Conservation (phyloP, 2,888 invertebrate genomes). For the Andrena bicolor region DNA sequence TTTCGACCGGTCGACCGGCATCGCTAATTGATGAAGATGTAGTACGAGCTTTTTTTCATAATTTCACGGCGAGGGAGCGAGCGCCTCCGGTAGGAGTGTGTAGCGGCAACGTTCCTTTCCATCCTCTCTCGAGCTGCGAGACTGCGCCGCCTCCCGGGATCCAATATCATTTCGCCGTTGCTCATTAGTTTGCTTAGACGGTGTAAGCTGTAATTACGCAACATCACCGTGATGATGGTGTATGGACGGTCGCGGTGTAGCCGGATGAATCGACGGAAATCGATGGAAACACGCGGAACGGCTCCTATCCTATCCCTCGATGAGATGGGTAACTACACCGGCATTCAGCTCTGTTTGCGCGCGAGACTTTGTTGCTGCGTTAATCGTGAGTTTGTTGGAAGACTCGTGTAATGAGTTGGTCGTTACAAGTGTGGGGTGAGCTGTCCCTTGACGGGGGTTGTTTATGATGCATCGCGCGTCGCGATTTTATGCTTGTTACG, state of each 20-base stretch:
- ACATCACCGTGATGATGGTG: conserved; percentile 63
- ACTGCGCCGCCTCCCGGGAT: conserved; percentile 5
- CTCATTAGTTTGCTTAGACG: conserved; percentile 68
- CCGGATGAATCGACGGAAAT: conserved; percentile 69
- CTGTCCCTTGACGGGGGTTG: neutral
- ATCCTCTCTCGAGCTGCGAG: neutral
- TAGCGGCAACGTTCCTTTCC: neutral
- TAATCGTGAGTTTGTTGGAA: conserved; percentile 66
- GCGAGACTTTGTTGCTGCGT: conserved; percentile 48
- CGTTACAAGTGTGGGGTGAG: conserved; percentile 39
- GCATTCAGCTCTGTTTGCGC: conserved; percentile 34
- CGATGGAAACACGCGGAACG: conserved; percentile 67
- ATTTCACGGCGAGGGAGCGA: conserved; percentile 43
- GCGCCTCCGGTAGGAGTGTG: neutral
- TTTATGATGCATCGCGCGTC: too few relatives aligned
- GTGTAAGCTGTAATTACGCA: conserved; percentile 69
- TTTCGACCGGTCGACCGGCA: conserved; percentile 72
- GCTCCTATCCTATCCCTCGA: conserved; percentile 52
- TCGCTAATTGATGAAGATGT: conserved; percentile 75
- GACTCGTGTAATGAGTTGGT: conserved; percentile 61
- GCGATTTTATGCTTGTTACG: too few relatives aligned
- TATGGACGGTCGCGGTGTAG: conserved; percentile 35
- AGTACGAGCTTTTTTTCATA: conserved; percentile 70
- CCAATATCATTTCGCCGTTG: conserved; percentile 60
- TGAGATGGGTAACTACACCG: conserved; percentile 33